A percentile compares a stretch with the other conserved stretches of the same genome.
phyloP scores from a whole-genome alignment of 2,113 vertebrate species.

The Nyctibius bracteatus region DNA sequence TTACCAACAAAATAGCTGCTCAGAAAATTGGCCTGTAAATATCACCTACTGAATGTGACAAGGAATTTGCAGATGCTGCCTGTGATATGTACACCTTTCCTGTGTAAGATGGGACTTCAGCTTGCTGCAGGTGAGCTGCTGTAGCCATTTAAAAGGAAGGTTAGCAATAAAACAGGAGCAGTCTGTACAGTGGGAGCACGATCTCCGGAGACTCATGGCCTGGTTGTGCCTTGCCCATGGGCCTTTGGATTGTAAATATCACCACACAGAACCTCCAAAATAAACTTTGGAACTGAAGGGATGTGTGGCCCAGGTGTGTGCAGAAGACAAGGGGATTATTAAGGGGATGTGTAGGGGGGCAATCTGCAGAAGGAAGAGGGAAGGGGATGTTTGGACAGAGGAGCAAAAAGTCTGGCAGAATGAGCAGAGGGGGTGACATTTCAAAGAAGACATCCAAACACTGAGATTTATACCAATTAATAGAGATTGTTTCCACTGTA shows the following conservation, averaged over 20 bases:
- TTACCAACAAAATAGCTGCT: neutral
- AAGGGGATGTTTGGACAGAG: neutral
- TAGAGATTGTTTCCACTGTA: neutral
- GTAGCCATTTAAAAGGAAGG: neutral
- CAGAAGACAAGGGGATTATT: neutral
- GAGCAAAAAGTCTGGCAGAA: neutral
- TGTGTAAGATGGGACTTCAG: neutral
- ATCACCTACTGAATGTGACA: neutral
- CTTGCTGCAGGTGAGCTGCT: neutral
- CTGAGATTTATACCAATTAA: neutral
- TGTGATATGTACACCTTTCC: neutral
- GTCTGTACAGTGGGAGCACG: neutral
- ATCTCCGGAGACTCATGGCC: neutral
- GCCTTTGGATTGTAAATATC: neutral
- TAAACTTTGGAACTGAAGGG: neutral
- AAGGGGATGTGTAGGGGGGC: accelerated
- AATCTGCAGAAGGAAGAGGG: neutral
- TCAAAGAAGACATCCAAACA: neutral
- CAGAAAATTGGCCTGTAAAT: neutral
- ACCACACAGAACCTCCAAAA: neutral
- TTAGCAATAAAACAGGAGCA: neutral
- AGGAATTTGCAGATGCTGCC: neutral
- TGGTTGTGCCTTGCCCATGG: neutral
- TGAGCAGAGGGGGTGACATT: neutral
- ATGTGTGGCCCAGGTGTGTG: neutral